Evolutionary conservation across 2,113 vertebrate species (phyloP), one percentile per base, ranked within the genome.

Genomic region (Salvelinus namaycush): DNA sequence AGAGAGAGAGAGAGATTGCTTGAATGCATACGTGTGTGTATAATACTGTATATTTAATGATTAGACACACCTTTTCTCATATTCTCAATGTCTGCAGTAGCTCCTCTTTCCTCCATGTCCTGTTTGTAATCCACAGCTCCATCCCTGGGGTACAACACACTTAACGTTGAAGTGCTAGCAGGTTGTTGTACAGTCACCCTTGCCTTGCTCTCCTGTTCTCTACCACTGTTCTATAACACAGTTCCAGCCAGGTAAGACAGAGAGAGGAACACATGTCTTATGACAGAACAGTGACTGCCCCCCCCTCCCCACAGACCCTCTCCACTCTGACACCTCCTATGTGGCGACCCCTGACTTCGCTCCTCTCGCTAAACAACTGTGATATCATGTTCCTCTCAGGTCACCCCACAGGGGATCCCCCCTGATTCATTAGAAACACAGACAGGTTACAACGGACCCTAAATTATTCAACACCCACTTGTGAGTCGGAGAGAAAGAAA

Each of bases 401-500:
- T 89, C 82, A 70, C 72, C 68, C 29, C 86, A 84, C 78, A 5
- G 59, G 79, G 75, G 87, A 83, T 78, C 83, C 26, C 79, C 68
- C 78, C 65, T 78, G 82, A 84, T 89, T 90, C 86, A 88, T 85
- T 80, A 79, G 75, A 76, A 18, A 54, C 51, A 87, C 81, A 87
- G 84, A 81, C 66, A 73, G 74, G 72, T 57, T 77, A 84, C 75
- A 82, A 86, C n/a, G 72, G 67, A 80, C 14, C 62, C 75, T 84
- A 54, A 81, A 89, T 87, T 82, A 90, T 88, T 89, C 76, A 91
- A 72, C 69, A 49, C 66, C 70, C 81, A 69, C 76, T 81, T 68
- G 29, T 71, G 60, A 60, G 59, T 29, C 54, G 27, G 31, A 72
- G 44, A 22, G 54, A 70, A 48, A 67, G 44, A 29, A 48, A 27